Evolutionary conservation across 2,888 invertebrate genomes (phyloP).

Genomic region (Hecatera dysodea): DNA sequence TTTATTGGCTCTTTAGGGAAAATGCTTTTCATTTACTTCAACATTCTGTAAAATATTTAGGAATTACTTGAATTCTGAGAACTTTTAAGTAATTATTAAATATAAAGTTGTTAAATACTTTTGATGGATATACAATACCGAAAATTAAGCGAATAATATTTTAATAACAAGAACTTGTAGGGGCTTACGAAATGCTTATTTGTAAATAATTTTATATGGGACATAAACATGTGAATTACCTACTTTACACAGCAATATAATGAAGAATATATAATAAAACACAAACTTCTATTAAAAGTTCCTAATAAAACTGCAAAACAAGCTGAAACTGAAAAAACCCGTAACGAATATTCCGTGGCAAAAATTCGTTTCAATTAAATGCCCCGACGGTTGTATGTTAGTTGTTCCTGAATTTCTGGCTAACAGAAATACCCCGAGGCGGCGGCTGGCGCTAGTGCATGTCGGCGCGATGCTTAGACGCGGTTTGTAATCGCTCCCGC

Average conservation of each 20-base stretch:
- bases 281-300: constrained; percentile 28
- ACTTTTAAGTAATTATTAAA: constrained; percentile 13
- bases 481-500: constrained; percentile 23
- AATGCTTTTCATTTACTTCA: constrained; percentile 29
- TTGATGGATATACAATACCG: background rate
- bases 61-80: constrained; percentile 21
- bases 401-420: constrained; percentile 49
- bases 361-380: constrained; percentile 63
- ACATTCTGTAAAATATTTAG: constrained; percentile 24
- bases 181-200: background rate
- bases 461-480: constrained; percentile 41
- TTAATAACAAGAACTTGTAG: background rate
- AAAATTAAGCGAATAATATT: background rate
- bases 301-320: constrained; percentile 29
- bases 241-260: constrained; percentile 2
- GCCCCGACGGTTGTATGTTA: constrained; percentile 35
- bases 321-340: constrained; percentile 10
- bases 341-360: constrained; percentile 30
- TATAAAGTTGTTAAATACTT: constrained; percentile 33
- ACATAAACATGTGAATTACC: constrained; percentile 6
- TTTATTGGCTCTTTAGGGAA: constrained; percentile 44
- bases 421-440: constrained; percentile 53
- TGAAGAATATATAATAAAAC: constrained; percentile 17
- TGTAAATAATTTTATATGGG: background rate
- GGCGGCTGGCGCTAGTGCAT: no score